These are phyloP conservation scores for Epinephelus awoara DNA, from an alignment of 2,797 vertebrate species.

Conservation along the genomic window DNA sequence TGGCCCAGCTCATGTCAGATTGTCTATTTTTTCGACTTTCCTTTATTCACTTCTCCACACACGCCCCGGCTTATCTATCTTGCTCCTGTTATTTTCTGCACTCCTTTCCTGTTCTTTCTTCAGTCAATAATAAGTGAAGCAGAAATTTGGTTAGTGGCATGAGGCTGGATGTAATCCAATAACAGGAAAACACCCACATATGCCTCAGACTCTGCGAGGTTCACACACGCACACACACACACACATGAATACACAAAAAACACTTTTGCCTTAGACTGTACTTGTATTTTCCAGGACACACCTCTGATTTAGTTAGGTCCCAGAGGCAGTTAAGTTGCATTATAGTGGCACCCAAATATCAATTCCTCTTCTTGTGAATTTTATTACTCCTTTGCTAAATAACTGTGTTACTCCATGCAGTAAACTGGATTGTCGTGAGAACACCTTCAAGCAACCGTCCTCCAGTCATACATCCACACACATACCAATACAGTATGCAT, in stretches of 20 bases:
- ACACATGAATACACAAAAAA: constrained; percentile 22
- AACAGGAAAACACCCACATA: constrained; percentile 67
- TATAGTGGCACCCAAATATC: constrained; percentile 42
- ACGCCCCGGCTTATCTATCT: constrained; percentile 38
- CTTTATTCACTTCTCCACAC: constrained; percentile 48
- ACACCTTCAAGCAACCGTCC: constrained; percentile 26
- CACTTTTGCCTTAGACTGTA: constrained; percentile 5
- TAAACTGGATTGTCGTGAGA: constrained; percentile 27
- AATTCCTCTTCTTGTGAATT: constrained; percentile 33
- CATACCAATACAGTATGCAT: neutral
- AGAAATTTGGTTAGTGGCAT: constrained; percentile 77
- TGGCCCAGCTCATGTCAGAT: constrained; percentile 37
- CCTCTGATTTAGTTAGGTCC: constrained; percentile 18
- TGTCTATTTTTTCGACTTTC: constrained; percentile 46
- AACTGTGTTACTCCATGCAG: constrained; percentile 37
- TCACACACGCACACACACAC: neutral
- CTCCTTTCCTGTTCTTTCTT: constrained; percentile 55
- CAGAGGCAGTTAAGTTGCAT: constrained; percentile 30
- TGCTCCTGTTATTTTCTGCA: constrained; percentile 45
- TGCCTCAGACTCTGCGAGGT: constrained; percentile 52
- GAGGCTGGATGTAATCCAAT: constrained; percentile 74
- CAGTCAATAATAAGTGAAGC: constrained; percentile 71
- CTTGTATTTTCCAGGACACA: constrained; percentile 38
- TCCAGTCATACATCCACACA: neutral
- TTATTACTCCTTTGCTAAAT: constrained; percentile 50